Base-by-base conservation (phyloP, 2,113 vertebrate genomes). In the Chitala chitala region DNA sequence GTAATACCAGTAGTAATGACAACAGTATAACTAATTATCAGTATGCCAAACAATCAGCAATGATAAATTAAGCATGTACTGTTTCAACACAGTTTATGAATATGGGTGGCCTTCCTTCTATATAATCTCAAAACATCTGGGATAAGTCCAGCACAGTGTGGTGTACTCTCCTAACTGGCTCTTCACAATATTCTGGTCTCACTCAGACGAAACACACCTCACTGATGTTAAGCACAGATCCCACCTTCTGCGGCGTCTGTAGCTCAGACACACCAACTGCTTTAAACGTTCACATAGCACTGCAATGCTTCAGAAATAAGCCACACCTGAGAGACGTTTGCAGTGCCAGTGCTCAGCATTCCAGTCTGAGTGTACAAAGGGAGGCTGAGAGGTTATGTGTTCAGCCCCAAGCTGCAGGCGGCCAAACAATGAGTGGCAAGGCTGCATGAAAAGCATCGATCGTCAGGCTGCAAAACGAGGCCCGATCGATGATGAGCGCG, bases 401-500 rank as follows among this genome's bases (percentile, higher is more conserved):
- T 56, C 10, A 17, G 48, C 42, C n/a, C n/a, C 26, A 56, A 74
- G 56, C 33, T 59, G 24, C 20, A 36, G 44, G 48, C 55, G 51
- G 40, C 54, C 63, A 42, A 50, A 9, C 33, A 22, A 15, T 75
- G 50, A 66, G 15, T 4, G 20, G 17, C 33, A 29, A 65, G 64
- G 44, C 61, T 69, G 53, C 44, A 66, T 40, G 38, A 77, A 55
- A 77, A 42, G 64, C 69, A 69, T 69, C 70, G 76, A 77, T 77
- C 29, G 54, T 40, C 69, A 22, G 33, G 58, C 42, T 69, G 48
- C 44, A 26, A 46, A 53, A 63, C 24, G n/a, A 29, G 15, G 53
- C 48, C 48, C 33, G 65, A 75, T 75, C 53, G 53, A 77, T 79
- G 72, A 81, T 80, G 75, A 76, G 74, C 58, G 10, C 31, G 77